Evolutionary conservation across 2,888 invertebrate genomes (phyloP), one percentile per base, ranked within the genome.

Genomic region (Epinotia brunnichana): DNA sequence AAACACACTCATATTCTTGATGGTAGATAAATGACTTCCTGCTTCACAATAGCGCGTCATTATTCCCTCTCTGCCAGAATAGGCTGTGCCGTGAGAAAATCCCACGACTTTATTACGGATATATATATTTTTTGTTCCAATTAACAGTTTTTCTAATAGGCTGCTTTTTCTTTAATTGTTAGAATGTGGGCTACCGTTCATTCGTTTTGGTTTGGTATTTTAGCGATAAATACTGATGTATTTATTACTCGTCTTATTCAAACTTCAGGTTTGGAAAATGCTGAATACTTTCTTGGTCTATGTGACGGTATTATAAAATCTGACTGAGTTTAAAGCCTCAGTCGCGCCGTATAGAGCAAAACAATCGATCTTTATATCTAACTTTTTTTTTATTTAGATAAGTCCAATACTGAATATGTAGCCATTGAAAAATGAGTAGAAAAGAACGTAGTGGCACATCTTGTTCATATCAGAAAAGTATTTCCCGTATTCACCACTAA

Each of bases 11-110:
- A 92, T 92, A 93, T 92, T 92, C 91, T 91, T 92, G 92, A 92
- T 93, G 92, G 88, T 91, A 92, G 92, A 92, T 92, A 93, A 93
- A 92, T 91, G 86, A 92, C 93, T 93, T 93, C 93, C 93, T 92
- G 92, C 89, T 88, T 85, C 83, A 93, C 92, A 93, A 92, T 92
- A 83, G 91, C 88, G 85, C 91, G 89, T 92, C 92, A 92, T 93
- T 92, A 93, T 89, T 89, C 88, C 83, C 85, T 82, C 81, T 82
- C 82, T 76, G 79, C 83, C 82, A 88, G 89, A 90, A 91, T 89
- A 85, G 88, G 85, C 84, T 83, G 82, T 82, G 85, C 87, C 92
- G 92, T 93, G 92, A 88, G 92, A 93, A 85, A 75, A 87, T 93
- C 93, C 85, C 93, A 93, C 92, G 92, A 88, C 85, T 88, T 87